Evolutionary conservation across 2,888 invertebrate species (phyloP).

Genomic region (Amblyjoppa proteus): DNA sequence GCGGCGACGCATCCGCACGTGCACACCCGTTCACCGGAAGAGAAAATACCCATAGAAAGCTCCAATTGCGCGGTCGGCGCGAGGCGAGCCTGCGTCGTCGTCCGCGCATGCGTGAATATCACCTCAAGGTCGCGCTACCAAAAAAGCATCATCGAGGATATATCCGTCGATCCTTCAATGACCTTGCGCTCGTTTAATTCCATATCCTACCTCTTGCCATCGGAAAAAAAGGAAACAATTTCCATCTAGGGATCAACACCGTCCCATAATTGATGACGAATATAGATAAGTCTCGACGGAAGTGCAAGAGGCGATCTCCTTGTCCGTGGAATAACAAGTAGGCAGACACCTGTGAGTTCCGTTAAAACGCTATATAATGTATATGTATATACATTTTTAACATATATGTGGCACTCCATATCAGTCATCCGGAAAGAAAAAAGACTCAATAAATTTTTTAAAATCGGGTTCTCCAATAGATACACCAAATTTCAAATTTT

Average conservation of each 20-base stretch:
- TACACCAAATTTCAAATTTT: no score
- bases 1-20: background rate
- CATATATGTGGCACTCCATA: no score
- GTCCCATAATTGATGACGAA: slow-evolving; percentile 54
- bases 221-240: slow-evolving; percentile 29
- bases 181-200: slow-evolving; percentile 65
- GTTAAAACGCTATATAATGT: slow-evolving; percentile 4
- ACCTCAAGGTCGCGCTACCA: slow-evolving; percentile 59
- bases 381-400: no score
- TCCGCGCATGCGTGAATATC: slow-evolving; percentile 43
- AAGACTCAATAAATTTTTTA: no score
- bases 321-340: slow-evolving; percentile 53
- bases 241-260: slow-evolving; percentile 43
- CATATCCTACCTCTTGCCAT: slow-evolving; percentile 41
- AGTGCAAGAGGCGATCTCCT: slow-evolving; percentile 59
- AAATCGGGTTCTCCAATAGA: no score
- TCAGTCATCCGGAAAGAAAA: no score
- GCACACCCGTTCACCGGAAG: slow-evolving; percentile 5
- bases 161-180: slow-evolving; percentile 59
- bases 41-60: slow-evolving; percentile 46
- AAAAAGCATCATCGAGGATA: slow-evolving; percentile 67
- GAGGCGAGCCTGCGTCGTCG: slow-evolving; percentile 3
- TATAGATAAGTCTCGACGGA: slow-evolving; percentile 63
- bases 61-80: slow-evolving; percentile 17
- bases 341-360: slow-evolving; percentile 30